Base-by-base conservation (phyloP, 2,113 vertebrate species). In the Colius striatus region DNA sequence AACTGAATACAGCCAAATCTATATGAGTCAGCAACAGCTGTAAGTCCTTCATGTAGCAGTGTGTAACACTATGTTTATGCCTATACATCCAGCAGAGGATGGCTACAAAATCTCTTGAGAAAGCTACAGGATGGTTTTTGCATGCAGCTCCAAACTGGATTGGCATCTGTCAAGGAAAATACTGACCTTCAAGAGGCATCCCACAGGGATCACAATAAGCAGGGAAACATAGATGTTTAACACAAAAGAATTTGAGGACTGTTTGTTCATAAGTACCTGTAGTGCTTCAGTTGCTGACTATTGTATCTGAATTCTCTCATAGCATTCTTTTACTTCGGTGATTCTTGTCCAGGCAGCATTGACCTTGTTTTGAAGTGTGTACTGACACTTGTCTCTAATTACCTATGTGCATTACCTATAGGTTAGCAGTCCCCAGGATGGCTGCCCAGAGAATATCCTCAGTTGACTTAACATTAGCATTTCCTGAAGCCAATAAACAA, bases 51-150 rank as follows among this genome's bases (percentile, higher is more conserved):
- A 32, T 34, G 58, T 8, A 70, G 17, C 54, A 68, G 45, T 23
- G 26, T 5, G 71, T 16, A 60, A 45, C 0, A 0, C 23, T 43
- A 5, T 63, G 26, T 15, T 7, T 13, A 9, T 72, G 41, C 17
- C 41, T 66, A 62, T 45, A 76, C 67, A 68, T 34, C 9, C 47
- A 68, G 47, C 43, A 90, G 78, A 90, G 15, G 17, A 50, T 25
- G 20, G 11, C 70, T 93, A 38, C 26, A 83, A 89, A 92, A 91
- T 23, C 55, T 58, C 60, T 80, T 50, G 36, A 84, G 55, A 71
- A 89, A 91, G 6, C 15, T n/a, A 19, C 27, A 76, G 43, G 20
- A 34, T n/a, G 8, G 9, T 13, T 83, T 80, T 68, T 85, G 15
- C 27, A 74, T 17, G 25, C 11, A 17, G 36, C 16, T 79, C 34